These are phyloP conservation scores for Silurus asotus DNA, from an alignment of 2,113 vertebrate genomes.

Conservation along the genomic window DNA sequence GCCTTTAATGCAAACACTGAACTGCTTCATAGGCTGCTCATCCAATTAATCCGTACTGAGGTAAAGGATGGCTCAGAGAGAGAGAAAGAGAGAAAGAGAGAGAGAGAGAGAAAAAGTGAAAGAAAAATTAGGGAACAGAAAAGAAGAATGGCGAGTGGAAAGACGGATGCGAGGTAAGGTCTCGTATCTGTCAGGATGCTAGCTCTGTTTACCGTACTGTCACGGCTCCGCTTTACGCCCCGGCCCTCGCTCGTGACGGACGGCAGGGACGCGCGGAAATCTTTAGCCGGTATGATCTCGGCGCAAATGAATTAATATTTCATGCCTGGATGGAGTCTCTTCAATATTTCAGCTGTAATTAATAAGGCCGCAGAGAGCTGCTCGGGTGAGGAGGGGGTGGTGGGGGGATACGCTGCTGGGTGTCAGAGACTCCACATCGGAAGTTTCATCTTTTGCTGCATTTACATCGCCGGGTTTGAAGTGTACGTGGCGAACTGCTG, in stretches of 20 bases:
- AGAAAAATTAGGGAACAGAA: not conserved
- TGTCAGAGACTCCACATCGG: conserved; percentile 54
- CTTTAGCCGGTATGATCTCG: conserved; percentile 69
- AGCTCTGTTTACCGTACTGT: conserved; percentile 60
- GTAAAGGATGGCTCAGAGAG: not conserved
- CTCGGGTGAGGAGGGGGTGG: conserved; percentile 50
- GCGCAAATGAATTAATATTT: conserved; percentile 74
- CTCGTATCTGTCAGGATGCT: conserved; percentile 40
- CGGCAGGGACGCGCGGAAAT: conserved; percentile 64
- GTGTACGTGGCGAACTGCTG: too few relatives aligned
- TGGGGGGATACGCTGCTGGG: conserved; percentile 59
- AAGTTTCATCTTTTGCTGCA: not conserved
- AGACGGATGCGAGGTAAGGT: conserved; percentile 26
- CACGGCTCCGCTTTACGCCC: conserved; percentile 49
- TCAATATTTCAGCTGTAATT: conserved; percentile 78
- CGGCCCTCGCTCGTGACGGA: conserved; percentile 64
- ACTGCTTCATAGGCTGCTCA: conserved; percentile 32
- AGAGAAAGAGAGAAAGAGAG: conserved; percentile 12
- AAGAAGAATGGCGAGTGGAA: conserved; percentile 35
- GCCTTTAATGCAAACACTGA: conserved; percentile 26
- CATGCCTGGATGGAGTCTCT: conserved; percentile 73
- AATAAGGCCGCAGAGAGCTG: conserved; percentile 67
- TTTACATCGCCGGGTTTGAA: not conserved
- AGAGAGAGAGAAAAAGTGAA: not conserved
- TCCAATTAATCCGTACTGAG: conserved; percentile 10